Evolutionary conservation across 2,888 invertebrate species (phyloP).

Genomic region (Chrysolina oricalcia): DNA sequence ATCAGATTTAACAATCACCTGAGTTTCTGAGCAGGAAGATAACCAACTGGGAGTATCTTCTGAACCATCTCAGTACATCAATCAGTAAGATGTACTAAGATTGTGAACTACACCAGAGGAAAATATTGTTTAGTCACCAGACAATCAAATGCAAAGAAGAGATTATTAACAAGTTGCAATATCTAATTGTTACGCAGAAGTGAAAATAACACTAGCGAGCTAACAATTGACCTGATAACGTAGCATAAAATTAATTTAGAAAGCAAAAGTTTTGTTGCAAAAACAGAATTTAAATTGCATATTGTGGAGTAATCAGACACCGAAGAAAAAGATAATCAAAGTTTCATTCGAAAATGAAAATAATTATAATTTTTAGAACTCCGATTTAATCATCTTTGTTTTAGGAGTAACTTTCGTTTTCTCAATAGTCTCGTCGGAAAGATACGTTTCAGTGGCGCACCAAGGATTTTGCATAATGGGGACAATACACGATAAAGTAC

Average conservation of each 20-base stretch:
- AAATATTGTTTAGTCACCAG: neutral
- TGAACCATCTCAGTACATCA: too few species aligned
- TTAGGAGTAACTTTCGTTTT: neutral
- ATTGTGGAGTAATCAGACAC: slow-evolving; percentile 29
- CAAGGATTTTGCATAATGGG: neutral
- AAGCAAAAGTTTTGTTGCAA: slow-evolving; percentile 36
- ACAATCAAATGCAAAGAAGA: slow-evolving; percentile 2
- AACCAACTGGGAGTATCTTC: too few species aligned
- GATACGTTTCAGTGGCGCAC: neutral
- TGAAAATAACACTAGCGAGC: slow-evolving; percentile 32
- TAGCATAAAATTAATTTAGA: slow-evolving; percentile 41
- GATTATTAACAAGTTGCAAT: neutral
- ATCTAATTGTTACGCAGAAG: slow-evolving; percentile 15
- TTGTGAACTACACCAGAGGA: too few species aligned
- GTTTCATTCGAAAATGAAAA: slow-evolving; percentile 26
- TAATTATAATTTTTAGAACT: slow-evolving; percentile 19
- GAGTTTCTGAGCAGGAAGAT: too few species aligned
- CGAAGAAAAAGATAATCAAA: slow-evolving; percentile 31
- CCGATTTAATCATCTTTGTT: neutral
- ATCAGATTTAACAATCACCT: too few species aligned
- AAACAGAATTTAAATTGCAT: slow-evolving; percentile 37
- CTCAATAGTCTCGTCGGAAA: neutral
- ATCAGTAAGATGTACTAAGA: too few species aligned
- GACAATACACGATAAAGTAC: too few species aligned
- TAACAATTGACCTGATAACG: slow-evolving; percentile 38